Conservation (phyloP, 2,797 vertebrate species). For the Craterocephalus amniculus region DNA sequence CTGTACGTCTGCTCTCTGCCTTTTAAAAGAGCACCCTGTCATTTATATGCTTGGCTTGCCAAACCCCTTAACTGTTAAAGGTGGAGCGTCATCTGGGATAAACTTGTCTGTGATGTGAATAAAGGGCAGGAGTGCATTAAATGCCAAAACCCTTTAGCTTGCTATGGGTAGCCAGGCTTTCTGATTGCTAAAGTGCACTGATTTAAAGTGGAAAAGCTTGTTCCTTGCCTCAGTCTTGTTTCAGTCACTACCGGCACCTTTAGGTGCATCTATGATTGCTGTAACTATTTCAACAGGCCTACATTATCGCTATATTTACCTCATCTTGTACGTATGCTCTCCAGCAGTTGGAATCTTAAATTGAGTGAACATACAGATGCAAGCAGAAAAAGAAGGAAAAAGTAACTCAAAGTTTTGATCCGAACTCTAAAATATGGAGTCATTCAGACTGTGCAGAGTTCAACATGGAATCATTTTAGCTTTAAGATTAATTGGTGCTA, state of each 20-base stretch:
- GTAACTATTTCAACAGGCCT: slow-evolving; percentile 6
- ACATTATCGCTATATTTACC: slow-evolving; percentile 49
- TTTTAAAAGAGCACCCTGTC: slow-evolving; percentile 59
- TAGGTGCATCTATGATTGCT: slow-evolving; percentile 51
- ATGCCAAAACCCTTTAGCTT: slow-evolving; percentile 65
- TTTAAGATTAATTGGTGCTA: slow-evolving; percentile 62
- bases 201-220: slow-evolving; percentile 81
- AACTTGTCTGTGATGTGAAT: slow-evolving; percentile 73
- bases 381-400: slow-evolving; percentile 2
- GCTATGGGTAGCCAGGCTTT: slow-evolving; percentile 65
- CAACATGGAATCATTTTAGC: slow-evolving; percentile 61
- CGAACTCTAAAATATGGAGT: slow-evolving; percentile 35
- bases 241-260: slow-evolving; percentile 52
- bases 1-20: slow-evolving; percentile 53
- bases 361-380: slow-evolving; percentile 4
- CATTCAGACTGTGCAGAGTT: slow-evolving; percentile 27
- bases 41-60: slow-evolving; percentile 67
- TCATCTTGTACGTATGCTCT: neutral
- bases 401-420: slow-evolving; percentile 41
- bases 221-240: slow-evolving; percentile 64
- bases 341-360: slow-evolving; percentile 34
- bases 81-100: slow-evolving; percentile 75
- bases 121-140: slow-evolving; percentile 76
- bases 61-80: slow-evolving; percentile 72
- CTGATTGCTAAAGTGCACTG: slow-evolving; percentile 71